phyloP scores from a whole-genome alignment of 2,888 invertebrate species.

The Papilio demoleus region DNA sequence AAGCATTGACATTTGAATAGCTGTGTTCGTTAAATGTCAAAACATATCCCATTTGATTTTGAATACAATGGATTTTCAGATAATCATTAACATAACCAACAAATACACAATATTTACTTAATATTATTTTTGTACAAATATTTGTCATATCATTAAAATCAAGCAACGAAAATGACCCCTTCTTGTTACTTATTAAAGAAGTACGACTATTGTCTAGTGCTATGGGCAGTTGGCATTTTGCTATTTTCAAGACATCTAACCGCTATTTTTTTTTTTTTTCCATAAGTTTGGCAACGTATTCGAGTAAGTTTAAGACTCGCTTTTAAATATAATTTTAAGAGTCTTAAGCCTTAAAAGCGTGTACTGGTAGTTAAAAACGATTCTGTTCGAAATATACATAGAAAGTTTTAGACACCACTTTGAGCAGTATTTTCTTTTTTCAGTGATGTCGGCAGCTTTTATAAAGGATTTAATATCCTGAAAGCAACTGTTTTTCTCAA shows the following conservation, averaged over 20 bases:
- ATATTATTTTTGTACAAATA: not conserved
- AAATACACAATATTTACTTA: not conserved
- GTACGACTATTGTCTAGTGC: no score
- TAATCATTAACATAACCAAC: not conserved
- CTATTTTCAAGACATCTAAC: no score
- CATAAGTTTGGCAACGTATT: no score
- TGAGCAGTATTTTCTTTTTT: not conserved
- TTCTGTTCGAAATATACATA: not conserved
- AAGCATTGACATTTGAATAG: conserved; percentile 6
- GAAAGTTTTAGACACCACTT: not conserved
- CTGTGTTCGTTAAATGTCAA: not conserved
- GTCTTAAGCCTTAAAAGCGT: not conserved
- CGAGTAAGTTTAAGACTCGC: no score
- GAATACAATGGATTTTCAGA: conserved; percentile 2
- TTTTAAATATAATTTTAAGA: not conserved
- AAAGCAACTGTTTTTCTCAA: conserved; percentile 13
- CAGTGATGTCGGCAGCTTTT: not conserved
- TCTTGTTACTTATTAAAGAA: no score
- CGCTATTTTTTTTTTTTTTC: not conserved
- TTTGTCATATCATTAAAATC: not conserved
- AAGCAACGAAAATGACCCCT: no score
- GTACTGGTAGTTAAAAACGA: not conserved
- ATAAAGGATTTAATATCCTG: conserved; percentile 13
- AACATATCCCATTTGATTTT: not conserved
- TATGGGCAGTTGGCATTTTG: no score